Percentiles rank a stretch among this genome's conserved stretches.
Evolutionary conservation across 2,888 invertebrate species (phyloP).

Genomic region (Eupithecia exiguata): DNA sequence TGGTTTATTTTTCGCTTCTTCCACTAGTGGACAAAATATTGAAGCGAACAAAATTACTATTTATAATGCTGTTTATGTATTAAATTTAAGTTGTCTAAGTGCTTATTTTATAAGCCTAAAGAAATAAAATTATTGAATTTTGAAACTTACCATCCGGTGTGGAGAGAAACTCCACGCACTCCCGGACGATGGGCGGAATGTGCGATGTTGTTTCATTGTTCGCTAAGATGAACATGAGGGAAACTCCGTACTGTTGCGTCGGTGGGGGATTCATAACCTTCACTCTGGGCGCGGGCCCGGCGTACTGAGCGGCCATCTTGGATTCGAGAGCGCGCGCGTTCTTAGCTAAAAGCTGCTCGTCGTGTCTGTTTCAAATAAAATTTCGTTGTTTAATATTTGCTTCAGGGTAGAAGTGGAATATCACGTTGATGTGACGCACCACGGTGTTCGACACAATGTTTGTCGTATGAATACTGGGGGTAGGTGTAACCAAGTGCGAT

Average conservation of each 20-base stretch:
- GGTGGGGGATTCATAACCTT: slow-evolving; percentile 67
- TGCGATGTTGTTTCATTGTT: slow-evolving; percentile 85
- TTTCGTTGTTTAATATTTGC: not conserved
- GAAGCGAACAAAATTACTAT: too few relatives aligned
- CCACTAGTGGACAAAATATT: too few relatives aligned
- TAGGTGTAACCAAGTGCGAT: too few relatives aligned
- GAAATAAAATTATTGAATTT: too few relatives aligned
- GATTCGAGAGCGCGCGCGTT: slow-evolving; percentile 74
- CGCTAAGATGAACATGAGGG: slow-evolving; percentile 94
- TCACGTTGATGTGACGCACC: not conserved
- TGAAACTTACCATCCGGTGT: slow-evolving; percentile 90
- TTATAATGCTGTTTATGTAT: too few relatives aligned
- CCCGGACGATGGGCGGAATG: slow-evolving; percentile 96
- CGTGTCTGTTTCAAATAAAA: slow-evolving; percentile 83
- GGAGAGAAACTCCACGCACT: slow-evolving; percentile 95
- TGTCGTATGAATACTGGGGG: too few relatives aligned
- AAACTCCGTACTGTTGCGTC: slow-evolving; percentile 98
- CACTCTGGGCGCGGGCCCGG: slow-evolving; percentile 42
- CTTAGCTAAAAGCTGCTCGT: slow-evolving; percentile 87
- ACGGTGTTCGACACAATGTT: not conserved
- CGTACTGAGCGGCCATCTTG: slow-evolving; percentile 29
- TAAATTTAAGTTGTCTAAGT: too few relatives aligned
- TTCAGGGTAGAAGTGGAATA: not conserved
- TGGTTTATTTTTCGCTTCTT: too few relatives aligned
- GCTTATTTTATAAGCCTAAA: too few relatives aligned